Conservation (phyloP, 1,140 invertebrate genomes). For the Chymomyza costata region DNA sequence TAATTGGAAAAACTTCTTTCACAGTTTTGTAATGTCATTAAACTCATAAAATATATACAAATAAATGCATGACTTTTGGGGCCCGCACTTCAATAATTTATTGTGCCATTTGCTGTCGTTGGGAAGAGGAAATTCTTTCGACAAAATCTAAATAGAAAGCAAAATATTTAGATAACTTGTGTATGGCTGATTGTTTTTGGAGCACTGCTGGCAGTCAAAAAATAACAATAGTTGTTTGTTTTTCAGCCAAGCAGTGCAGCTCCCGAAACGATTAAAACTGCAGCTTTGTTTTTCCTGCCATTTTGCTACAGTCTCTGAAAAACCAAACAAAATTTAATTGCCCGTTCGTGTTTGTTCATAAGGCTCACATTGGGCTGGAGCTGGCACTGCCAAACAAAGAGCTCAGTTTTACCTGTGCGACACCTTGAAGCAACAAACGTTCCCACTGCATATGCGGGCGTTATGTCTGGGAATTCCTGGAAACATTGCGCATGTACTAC, state of each 20-base stretch:
- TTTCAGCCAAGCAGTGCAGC: conserved; percentile 28
- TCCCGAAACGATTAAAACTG: not conserved
- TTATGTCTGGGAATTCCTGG: conserved; percentile 40
- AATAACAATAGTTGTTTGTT: conserved; percentile 49
- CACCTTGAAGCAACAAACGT: conserved; percentile 31
- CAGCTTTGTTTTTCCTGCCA: conserved; percentile 13
- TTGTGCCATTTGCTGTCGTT: conserved; percentile 45
- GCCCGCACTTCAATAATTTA: conserved; percentile 60
- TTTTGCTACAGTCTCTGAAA: conserved; percentile 29
- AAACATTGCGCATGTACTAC: conserved; percentile 24
- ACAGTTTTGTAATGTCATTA: conserved; percentile 57
- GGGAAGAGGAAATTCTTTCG: conserved; percentile 29
- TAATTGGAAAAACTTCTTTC: conserved; percentile 21
- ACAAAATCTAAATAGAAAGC: conserved; percentile 57
- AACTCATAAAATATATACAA: conserved; percentile 61
- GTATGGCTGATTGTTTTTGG: conserved; percentile 48
- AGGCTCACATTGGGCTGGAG: conserved; percentile 4
- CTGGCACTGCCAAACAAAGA: conserved; percentile 23
- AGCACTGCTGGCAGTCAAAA: conserved; percentile 31
- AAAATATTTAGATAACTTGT: conserved; percentile 63
- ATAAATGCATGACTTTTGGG: conserved; percentile 45
- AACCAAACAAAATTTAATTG: conserved; percentile 51
- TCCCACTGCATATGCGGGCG: conserved; percentile 11
- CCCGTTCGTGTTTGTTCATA: conserved; percentile 24
- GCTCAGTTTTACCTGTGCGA: conserved; percentile 19